Evolutionary conservation across 2,888 invertebrate species (phyloP).

Genomic region (Microctonus brassicae): DNA sequence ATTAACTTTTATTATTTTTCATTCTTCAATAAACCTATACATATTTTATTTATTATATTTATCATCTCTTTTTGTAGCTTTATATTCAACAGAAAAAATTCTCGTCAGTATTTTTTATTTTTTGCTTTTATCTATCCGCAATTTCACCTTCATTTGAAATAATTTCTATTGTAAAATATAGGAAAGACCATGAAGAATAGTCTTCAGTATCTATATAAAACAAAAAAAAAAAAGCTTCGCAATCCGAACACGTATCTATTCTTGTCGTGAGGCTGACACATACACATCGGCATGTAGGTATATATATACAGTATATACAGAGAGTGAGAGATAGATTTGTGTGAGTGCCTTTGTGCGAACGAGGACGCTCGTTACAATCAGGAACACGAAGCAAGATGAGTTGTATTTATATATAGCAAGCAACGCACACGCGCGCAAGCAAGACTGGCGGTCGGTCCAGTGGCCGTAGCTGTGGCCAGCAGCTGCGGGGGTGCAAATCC

Average conservation of each 20-base stretch:
- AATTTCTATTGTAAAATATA: neutral
- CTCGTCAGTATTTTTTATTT: too few species aligned
- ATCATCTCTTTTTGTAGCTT: too few species aligned
- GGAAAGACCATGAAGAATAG: neutral
- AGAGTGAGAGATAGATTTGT: slow-evolving; percentile 17
- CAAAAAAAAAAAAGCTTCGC: slow-evolving; percentile 18
- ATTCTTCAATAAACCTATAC: too few species aligned
- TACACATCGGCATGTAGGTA: slow-evolving; percentile 4
- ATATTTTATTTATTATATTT: too few species aligned
- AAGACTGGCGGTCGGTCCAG: slow-evolving; percentile 66
- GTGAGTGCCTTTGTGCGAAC: slow-evolving; percentile 40
- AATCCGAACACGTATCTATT: slow-evolving; percentile 44
- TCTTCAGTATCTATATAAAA: neutral
- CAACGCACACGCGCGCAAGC: slow-evolving; percentile 58
- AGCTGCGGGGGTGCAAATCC: slow-evolving; percentile 65
- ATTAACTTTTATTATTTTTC: too few species aligned
- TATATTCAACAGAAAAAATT: too few species aligned
- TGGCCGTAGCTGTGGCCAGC: slow-evolving; percentile 66
- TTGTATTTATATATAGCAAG: slow-evolving; percentile 58
- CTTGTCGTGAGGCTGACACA: slow-evolving; percentile 6
- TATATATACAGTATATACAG: slow-evolving; percentile 23
- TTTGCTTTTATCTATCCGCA: too few species aligned
- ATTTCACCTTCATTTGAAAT: too few species aligned
- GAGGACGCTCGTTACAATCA: slow-evolving; percentile 48
- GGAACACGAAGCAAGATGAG: slow-evolving; percentile 43